Evolutionary conservation across 2,113 vertebrate genomes (phyloP).

Genomic region (Amazona guildingii): DNA sequence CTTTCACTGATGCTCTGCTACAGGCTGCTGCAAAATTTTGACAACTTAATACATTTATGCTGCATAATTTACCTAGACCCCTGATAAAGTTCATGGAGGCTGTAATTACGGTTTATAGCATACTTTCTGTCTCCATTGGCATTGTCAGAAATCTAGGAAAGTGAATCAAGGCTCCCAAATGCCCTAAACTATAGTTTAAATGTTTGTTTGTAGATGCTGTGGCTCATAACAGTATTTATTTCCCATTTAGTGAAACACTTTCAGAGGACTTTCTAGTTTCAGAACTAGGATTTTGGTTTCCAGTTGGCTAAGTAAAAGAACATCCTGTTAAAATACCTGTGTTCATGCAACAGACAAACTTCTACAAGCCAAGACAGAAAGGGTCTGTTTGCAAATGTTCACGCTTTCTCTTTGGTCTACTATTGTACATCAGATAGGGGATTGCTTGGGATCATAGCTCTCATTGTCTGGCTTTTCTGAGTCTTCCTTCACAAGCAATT

Average conservation of each 20-base stretch:
- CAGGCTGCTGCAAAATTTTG: neutral
- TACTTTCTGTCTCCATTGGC: neutral
- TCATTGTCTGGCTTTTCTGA: neutral
- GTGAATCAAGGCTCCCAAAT: rapidly evolving
- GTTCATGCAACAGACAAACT: neutral
- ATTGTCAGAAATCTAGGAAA: neutral
- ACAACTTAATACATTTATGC: rapidly evolving
- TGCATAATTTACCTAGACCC: neutral
- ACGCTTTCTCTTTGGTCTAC: neutral
- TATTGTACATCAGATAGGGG: rapidly evolving
- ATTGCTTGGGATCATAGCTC: neutral
- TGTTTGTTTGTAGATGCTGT: neutral
- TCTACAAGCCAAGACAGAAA: neutral
- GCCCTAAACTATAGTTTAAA: neutral
- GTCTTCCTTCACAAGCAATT: neutral
- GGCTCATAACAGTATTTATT: neutral
- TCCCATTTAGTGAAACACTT: neutral
- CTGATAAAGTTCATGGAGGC: neutral
- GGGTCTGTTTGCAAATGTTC: neutral
- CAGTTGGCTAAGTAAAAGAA: neutral
- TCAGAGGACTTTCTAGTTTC: neutral
- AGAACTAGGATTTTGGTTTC: neutral
- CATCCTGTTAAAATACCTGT: neutral
- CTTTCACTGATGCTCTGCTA: rapidly evolving
- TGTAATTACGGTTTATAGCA: neutral